Evolutionary conservation across 2,888 invertebrate genomes (phyloP), one percentile per base, ranked within the genome.

Genomic region (Calameuta filiformis): DNA sequence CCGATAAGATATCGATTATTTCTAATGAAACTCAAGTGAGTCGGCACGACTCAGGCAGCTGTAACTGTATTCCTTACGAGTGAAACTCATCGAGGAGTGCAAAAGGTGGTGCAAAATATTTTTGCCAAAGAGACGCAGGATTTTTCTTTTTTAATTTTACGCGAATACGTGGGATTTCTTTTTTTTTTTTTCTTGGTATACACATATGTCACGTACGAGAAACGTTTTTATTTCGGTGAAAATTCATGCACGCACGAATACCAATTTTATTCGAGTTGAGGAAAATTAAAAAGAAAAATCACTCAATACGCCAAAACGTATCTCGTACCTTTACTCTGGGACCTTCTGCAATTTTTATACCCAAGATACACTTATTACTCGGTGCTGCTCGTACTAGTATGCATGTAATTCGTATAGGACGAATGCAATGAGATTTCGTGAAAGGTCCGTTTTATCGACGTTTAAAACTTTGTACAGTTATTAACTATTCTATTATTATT

Each of bases 101-200:
- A 56, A 56, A 23, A 56, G 56, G 6, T 56, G 56, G 82, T 80
- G 82, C 83, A 84, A 84, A 85, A 79, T 83, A 81, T 83, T 75
- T 71, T 87, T 87, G 86, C 87, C 87, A 87, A 87, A 87, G 87
- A 87, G 83, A 83, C 80, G 56, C 56, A 56, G 56, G 37, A 37
- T 37, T 37, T 56, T 56, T 56, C 12, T 37, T 56, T 23, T 56
- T 23, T 40, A 56, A 56, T 56, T 9, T 9, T 56, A 9, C 56
- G 9, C 56, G 40, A 15, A 56, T 56, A 56, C 56, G 56, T 56
- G 56, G 9, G 11, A 56, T 56, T 56, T 23, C 23, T 23, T 56
- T 56, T 40, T 56, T 56, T 1, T 33, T 33, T 33, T 33, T 33
- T 33, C 4, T 33, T 56, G 40, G 15, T 56, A 56, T 23, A 37